Base-by-base conservation (phyloP, 2,888 invertebrate genomes). In the Nowickia ferox region DNA sequence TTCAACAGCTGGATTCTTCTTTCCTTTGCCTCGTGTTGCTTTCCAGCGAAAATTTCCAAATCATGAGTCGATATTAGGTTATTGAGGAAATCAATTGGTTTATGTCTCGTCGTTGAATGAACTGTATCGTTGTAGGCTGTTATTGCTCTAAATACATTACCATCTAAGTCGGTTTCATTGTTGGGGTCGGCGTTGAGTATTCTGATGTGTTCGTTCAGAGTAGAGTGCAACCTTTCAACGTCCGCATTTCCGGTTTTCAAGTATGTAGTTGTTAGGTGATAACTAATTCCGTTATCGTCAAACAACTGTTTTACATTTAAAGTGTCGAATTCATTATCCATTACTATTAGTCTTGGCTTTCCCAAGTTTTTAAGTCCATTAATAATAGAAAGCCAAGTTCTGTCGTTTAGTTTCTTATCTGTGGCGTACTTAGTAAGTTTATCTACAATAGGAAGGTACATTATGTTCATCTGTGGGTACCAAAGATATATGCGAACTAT, bases 31-130 rank as follows among this genome's bases (percentile, higher is more conserved):
- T 40, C 40, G 38, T 40, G 22, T 30, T 30, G 30, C 17, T 17
- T 53, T n/a, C 8, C 55, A 51, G 51, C 51, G 51, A 51, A 51
- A 51, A 51, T 51, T 3, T 51, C 51, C 51, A 51, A 51, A 51
- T 51, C 51, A 51, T n/a, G 51, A 51, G 51, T 51, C 51, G 51
- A 51, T 51, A 51, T 51, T 51, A 51, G 51, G 51, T 51, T 51
- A 51, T 51, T 51, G 13, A 51, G 51, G 51, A 51, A 51, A 51
- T 44, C 44, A 44, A 44, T 13, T 44, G 44, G 51, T 17, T 53
- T 53, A n/a, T 53, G 51, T 53, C 51, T 53, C 51, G 51, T 53
- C 17, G 51, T 53, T 53, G 51, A 53, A 53, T 53, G 51, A 53
- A 53, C 9, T n/a, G 51, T 53, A n/a, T 53, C n/a, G n/a, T 17